Evolutionary conservation across 2,888 invertebrate genomes (phyloP), one percentile per base, ranked within the genome.

Genomic region (Sphaeridia pumilis): DNA sequence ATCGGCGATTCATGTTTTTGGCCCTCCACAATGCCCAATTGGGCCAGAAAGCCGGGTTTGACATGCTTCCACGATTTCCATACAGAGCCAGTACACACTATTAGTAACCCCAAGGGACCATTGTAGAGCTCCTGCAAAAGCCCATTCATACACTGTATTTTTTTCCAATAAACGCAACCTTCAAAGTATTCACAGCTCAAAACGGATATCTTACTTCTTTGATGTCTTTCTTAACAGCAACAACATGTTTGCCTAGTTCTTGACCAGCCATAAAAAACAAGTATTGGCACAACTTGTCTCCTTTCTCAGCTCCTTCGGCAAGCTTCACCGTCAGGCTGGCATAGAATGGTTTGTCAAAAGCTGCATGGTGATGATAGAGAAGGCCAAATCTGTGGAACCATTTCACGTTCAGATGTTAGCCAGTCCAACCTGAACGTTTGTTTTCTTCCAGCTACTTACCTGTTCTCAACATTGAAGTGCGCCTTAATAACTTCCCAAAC

Each of bases 81-180:
- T 1, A 97, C 92, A 0, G 92, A 92, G 0, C 95, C 95, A 0
- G 94, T 88, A 69, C 93, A 94, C 0, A 92, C 81, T 0, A 95
- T 78, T 46, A 81, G 78, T 38, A 90, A 67, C 1, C 83, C 84
- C 21, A 78, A 78, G 2, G 70, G 65, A 44, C 68, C 69, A 21
- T 72, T 65, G 38, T 73, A 71, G 44, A 82, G 69, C 55, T 75
- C 75, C 72, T 78, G 67, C 14, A 65, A 26, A 27, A 10, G n/a
- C 28, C 28, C 17, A 25, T 20, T 28, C 38, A 42, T n/a, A n/a
- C n/a, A n/a, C n/a, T n/a, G n/a, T n/a, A n/a, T n/a, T n/a, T n/a
- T n/a, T n/a, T n/a, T n/a, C n/a, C n/a, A n/a, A n/a, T n/a, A n/a
- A n/a, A n/a, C n/a, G n/a, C 31, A 10, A 10, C 31, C 14, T 31